Evolutionary conservation across 2,113 vertebrate species (phyloP), one percentile per base, ranked within the genome.

Genomic region (Siniperca chuatsi): DNA sequence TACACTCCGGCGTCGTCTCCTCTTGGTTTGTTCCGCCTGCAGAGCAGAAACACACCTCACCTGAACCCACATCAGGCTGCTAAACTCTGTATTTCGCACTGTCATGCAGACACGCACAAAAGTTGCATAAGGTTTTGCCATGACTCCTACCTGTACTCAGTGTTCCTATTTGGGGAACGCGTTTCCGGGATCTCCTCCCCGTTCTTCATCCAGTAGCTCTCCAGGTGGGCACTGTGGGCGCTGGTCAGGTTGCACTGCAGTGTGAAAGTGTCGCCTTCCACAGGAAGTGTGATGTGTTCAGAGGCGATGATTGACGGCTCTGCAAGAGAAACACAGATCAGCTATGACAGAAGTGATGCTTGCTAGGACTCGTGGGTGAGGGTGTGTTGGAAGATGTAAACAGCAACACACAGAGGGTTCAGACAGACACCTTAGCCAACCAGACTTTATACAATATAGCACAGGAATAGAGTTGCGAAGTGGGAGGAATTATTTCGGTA

Each of bases 181-280:
- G 97, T 97, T 25, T 95, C 95, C 0, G 89, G 35, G 78, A 99
- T 95, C 92, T 98, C 97, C 88, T 97, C 96, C 6, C 97, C 98
- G 0, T 99, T 98, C 95, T 97, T 99, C 94, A 97, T 97, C 98
- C 98, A 99, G 94, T 94, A 98, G 93, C 96, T 98, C 81, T 94
- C 90, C 16, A 68, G 6, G 81, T 95, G 94, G 23, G 37, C 67
- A 23, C 87, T 93, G 87, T 95, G 93, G 84, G 91, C 90, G 58
- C 91, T 94, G 73, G 97, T 98, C 82, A 99, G 97, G 96, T 99
- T 99, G 94, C 98, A 99, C 91, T 98, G 97, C 91, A 99, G 93
- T 3, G 85, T 94, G 89, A 98, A 82, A 0, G 95, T 72, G 33
- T 92, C 66, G 9, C 66, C 57, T 35, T 94, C 92, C 25, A 74